Conservation (phyloP, 1,140 invertebrate genomes). For the Drosophila simulans region DNA sequence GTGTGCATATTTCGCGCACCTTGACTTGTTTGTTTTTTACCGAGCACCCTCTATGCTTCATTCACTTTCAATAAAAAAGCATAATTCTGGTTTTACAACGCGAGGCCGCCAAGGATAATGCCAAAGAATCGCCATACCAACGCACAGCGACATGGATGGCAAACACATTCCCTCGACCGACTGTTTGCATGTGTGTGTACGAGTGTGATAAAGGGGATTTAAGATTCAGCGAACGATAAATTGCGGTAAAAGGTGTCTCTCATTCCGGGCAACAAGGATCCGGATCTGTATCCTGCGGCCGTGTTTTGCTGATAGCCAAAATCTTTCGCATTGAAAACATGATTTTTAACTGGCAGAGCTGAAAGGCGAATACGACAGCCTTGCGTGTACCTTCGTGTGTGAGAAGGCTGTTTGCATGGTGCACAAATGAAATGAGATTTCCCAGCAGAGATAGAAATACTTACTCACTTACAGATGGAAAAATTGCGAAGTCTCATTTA, state of each 20-base stretch:
- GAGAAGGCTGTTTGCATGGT: slow-evolving; percentile 48
- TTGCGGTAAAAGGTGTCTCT: slow-evolving; percentile 77
- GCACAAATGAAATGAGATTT: slow-evolving; percentile 79
- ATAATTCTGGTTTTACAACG: slow-evolving; percentile 68
- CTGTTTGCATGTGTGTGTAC: slow-evolving; percentile 34
- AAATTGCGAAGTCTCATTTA: background rate
- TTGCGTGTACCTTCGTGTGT: background rate
- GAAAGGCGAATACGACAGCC: slow-evolving; percentile 54
- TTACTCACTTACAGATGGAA: slow-evolving; percentile 29
- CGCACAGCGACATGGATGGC: background rate
- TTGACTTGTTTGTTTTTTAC: slow-evolving; percentile 31
- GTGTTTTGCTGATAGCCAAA: slow-evolving; percentile 65
- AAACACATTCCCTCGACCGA: slow-evolving; percentile 8
- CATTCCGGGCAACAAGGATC: slow-evolving; percentile 22
- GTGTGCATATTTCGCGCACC: slow-evolving; percentile 51
- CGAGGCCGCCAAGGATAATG: slow-evolving; percentile 42
- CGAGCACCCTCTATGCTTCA: background rate
- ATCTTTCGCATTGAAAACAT: slow-evolving; percentile 72
- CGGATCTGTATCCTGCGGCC: slow-evolving; percentile 14
- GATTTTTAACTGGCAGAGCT: slow-evolving; percentile 78
- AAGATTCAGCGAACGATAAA: slow-evolving; percentile 76
- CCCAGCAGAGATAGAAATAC: slow-evolving; percentile 58
- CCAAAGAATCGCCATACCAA: slow-evolving; percentile 56
- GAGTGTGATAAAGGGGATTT: slow-evolving; percentile 57
- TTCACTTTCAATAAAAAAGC: slow-evolving; percentile 59